Percentiles rank a stretch among this genome's conserved stretches.
These are phyloP conservation scores for Emys orbicularis DNA, from an alignment of 2,797 vertebrate species.

Conservation along the genomic window DNA sequence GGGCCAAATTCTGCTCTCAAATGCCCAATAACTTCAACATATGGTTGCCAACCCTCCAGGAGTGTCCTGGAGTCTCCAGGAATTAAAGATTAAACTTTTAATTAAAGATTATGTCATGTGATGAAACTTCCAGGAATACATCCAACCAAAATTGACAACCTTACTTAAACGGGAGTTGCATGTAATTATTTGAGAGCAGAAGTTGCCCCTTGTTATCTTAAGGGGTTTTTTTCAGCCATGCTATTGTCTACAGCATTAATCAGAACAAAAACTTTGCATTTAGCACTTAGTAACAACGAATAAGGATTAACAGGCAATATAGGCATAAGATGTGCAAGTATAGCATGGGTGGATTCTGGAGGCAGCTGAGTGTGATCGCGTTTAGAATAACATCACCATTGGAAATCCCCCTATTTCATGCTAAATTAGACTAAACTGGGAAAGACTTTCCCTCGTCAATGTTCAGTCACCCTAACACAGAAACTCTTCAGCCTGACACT, in stretches of 20 bases:
- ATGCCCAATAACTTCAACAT: background rate
- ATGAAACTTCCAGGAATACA: background rate
- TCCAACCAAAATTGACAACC: background rate
- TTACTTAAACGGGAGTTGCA: background rate
- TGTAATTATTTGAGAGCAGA: background rate
- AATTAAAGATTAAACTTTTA: background rate
- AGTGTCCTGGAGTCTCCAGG: background rate
- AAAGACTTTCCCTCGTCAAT: background rate
- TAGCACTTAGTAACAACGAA: slow-evolving; percentile 37
- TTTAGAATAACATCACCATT: background rate
- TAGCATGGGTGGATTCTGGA: fast-evolving
- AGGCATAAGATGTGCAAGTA: background rate
- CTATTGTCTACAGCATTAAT: background rate
- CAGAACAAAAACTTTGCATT: slow-evolving; percentile 12
- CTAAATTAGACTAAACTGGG: background rate
- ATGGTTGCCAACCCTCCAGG: background rate
- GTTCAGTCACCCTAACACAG: background rate
- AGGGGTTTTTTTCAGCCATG: background rate
- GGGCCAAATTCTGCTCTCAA: background rate
- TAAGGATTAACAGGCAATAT: background rate
- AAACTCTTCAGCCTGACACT: background rate
- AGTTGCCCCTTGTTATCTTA: background rate
- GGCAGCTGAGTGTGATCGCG: background rate
- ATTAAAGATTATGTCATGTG: background rate
- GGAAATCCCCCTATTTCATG: slow-evolving; percentile 1